Evolutionary conservation across 1,140 invertebrate species (phyloP), one percentile per base, ranked within the genome.

Genomic region (Zophobas morio): DNA sequence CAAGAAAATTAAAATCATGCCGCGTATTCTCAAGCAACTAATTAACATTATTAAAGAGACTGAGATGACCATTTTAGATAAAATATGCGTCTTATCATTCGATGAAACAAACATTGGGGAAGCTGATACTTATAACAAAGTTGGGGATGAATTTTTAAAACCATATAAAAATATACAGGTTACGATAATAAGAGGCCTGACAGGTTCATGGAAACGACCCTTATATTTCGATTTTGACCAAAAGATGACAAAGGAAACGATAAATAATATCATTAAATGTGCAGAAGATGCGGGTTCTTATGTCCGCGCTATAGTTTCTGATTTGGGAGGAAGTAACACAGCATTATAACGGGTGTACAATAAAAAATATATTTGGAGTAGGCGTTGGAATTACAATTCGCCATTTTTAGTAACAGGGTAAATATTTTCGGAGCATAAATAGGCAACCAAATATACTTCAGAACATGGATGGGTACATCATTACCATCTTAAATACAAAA

Each of bases 201-300:
- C 77, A 66, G 34, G 33, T 4, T 82, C 81, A 1, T 87, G 85
- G 84, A 86, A 86, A 60, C 84, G 86, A 78, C 81, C 81, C 0
- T 56, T 86, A 4, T 85, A 79, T 56, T 83, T 79, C 76, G 57
- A 80, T 54, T 87, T 81, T 80, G 83, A 86, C 53, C 74, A 56
- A 6, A 0, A 51, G n/a, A 82, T 87, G 76, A 84, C 77, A 73
- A 75, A 79, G 78, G 70, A 81, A 20, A 81, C 76, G 49, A 39
- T 85, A 39, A 54, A 76, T n/a, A n/a, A 74, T 35, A 76, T 85
- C 2, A 84, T 84, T 2, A 66, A 51, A 46, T 76, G 76, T 47
- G 37, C 82, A 4, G 54, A 84, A 70, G 57, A 36, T 56, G 46
- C 60, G 70, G 78, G 79, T 35, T 81, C 75, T 49, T 71, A 76